Conservation (phyloP, 2,797 vertebrate genomes). For the Ammospiza maritima region DNA sequence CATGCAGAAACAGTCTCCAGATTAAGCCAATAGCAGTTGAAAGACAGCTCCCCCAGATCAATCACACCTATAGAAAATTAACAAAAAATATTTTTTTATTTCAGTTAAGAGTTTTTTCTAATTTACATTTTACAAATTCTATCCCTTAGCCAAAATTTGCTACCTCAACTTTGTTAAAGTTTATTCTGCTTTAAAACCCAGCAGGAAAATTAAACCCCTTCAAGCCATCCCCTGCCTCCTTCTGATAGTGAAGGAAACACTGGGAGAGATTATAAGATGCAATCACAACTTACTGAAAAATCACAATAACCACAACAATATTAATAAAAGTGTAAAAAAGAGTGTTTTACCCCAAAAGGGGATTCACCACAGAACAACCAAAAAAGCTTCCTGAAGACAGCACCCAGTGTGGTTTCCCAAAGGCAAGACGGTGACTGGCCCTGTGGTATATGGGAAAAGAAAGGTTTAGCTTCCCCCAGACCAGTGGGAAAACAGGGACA, state of each 20-base stretch:
- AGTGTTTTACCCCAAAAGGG: background rate
- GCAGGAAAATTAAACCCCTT: background rate
- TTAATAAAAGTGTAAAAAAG: background rate
- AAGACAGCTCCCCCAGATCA: background rate
- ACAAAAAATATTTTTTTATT: background rate
- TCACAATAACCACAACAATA: background rate
- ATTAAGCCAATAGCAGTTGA: background rate
- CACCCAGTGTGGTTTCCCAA: background rate
- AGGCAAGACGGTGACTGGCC: background rate
- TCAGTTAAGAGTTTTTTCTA: background rate
- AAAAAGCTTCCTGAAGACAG: background rate
- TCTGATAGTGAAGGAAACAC: background rate
- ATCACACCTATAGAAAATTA: background rate
- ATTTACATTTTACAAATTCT: background rate
- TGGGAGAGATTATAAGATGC: rapidly evolving
- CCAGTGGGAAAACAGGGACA: rapidly evolving
- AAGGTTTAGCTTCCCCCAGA: background rate
- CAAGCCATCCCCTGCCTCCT: background rate
- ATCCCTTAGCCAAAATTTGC: background rate
- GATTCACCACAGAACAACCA: background rate
- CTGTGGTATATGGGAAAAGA: rapidly evolving
- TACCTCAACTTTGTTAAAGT: background rate
- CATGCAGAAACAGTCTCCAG: background rate
- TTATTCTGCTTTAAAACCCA: background rate
- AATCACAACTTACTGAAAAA: background rate